A percentile compares a stretch with the other conserved stretches of the same genome.
These are phyloP conservation scores for Uloborus diversus DNA, from an alignment of 1,140 invertebrate species.

Conservation along the genomic window DNA sequence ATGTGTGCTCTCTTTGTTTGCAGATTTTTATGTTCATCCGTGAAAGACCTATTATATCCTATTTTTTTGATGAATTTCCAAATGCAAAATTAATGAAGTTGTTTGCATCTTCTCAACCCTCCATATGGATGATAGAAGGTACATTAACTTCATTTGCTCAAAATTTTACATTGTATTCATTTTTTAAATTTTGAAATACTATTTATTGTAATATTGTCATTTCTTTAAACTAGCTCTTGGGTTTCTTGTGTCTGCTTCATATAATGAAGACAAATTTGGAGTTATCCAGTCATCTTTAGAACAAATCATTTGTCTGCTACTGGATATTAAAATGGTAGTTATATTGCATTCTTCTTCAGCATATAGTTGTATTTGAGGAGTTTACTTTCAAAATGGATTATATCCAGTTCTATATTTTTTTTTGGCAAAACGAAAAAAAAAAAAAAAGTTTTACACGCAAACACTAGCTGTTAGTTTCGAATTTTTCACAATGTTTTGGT, in stretches of 20 bases:
- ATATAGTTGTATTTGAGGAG: no score
- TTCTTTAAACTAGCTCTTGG: constrained; percentile 20
- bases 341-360: not conserved
- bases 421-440: no score
- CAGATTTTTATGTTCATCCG: constrained; percentile 14
- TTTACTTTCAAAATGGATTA: no score
- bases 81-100: constrained; percentile 20
- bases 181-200: not conserved
- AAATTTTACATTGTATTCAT: not conserved
- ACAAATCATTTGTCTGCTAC: constrained; percentile 21
- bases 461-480: no score
- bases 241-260: constrained; percentile 35
- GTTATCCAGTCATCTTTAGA: constrained; percentile 25
- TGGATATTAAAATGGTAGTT: constrained; percentile 40
- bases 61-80: constrained; percentile 45
- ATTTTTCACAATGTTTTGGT: no score
- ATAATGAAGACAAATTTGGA: constrained; percentile 49
- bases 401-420: no score
- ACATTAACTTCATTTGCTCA: not conserved
- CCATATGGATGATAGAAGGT: constrained; percentile 47
- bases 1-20: no score
- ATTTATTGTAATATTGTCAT: not conserved
- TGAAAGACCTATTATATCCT: constrained; percentile 12
- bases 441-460: no score
- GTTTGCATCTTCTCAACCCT: constrained; percentile 28